phyloP scores from a whole-genome alignment of 2,797 vertebrate genomes.

The Synanceia verrucosa region DNA sequence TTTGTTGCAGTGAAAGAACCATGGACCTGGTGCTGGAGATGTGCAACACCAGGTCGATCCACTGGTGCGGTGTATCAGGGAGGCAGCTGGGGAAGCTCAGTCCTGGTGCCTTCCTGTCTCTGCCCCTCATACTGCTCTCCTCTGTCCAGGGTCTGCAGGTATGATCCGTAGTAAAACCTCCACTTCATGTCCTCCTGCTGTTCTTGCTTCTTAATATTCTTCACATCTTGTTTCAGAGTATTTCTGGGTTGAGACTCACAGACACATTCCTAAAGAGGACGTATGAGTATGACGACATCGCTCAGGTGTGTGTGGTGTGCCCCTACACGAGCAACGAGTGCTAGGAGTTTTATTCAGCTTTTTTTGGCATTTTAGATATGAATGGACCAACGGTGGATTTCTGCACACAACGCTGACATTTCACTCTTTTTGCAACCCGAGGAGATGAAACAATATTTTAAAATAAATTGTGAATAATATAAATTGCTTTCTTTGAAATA shows the following conservation, averaged over 20 bases:
- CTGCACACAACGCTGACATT: constrained; percentile 54
- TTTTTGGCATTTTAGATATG: constrained; percentile 56
- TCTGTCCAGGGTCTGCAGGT: constrained; percentile 97
- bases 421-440: constrained; percentile 56
- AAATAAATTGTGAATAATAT: constrained; percentile 81
- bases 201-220: not conserved
- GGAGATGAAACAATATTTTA: constrained; percentile 68
- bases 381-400: constrained; percentile 80
- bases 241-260: constrained; percentile 95
- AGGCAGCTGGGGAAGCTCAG: constrained; percentile 94
- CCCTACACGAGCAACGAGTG: constrained; percentile 85
- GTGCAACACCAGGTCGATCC: constrained; percentile 94
- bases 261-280: constrained; percentile 98
- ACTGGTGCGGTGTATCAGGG: constrained; percentile 98
- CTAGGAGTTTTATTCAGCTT: constrained; percentile 66
- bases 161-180: constrained; percentile 12
- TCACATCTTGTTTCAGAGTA: constrained; percentile 83
- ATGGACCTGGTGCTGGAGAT: constrained; percentile 98
- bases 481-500: constrained; percentile 67
- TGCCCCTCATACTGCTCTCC: constrained; percentile 91
- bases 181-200: not conserved
- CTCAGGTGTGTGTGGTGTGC: constrained; percentile 96
- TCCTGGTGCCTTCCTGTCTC: constrained; percentile 90
- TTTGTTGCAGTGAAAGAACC: constrained; percentile 90
- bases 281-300: constrained; percentile 97